Base-by-base conservation (phyloP, 2,888 invertebrate species). In the Bursaphelenchus okinawaensis region DNA sequence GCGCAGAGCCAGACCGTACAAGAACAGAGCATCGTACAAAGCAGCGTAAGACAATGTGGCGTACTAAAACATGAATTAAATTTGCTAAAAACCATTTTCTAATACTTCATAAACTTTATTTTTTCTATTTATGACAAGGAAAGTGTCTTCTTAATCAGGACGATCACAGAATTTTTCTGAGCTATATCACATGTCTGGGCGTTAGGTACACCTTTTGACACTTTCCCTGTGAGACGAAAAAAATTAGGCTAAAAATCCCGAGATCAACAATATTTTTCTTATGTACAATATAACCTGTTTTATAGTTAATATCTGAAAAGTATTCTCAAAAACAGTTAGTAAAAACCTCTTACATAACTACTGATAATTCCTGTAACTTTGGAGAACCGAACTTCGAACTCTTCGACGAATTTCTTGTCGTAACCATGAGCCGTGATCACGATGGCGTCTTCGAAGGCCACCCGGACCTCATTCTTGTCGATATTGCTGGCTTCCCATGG, bases 371-470 rank as follows among this genome's bases (percentile, higher is more conserved):
- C 78, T 6, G 78, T 79, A 3, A 65, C 65, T 52, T 72, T 55
- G 20, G 74, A 72, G 59, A 79, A 79, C 27, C 75, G 71, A 20
- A 70, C 66, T 50, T 76, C 71, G 63, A 79, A 79, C 19, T 74
- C 76, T 26, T 79, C 77, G 55, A 77, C 72, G 63, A 79, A 79
- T 65, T 75, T 76, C 51, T 72, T 72, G 55, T 79, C 79, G 66
- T 79, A 79, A 4, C 79, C 79, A 54, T 79, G 79, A 16, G 78
- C 60, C 1, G 78, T 79, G 66, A 79, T 77, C 8, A 79, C 71
- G 24, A 79, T 76, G 1, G 73, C 65, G 52, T 73, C 68, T 58
- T 79, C 78, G 62, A 72, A 79, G n/a, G 79, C 76, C 4, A 66
- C 60, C 31, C 75, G 73, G 31, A 78, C 77, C 67, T 78, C 79